Evolutionary conservation across 2,113 vertebrate species (phyloP).

Genomic region (Neofelis nebulosa): DNA sequence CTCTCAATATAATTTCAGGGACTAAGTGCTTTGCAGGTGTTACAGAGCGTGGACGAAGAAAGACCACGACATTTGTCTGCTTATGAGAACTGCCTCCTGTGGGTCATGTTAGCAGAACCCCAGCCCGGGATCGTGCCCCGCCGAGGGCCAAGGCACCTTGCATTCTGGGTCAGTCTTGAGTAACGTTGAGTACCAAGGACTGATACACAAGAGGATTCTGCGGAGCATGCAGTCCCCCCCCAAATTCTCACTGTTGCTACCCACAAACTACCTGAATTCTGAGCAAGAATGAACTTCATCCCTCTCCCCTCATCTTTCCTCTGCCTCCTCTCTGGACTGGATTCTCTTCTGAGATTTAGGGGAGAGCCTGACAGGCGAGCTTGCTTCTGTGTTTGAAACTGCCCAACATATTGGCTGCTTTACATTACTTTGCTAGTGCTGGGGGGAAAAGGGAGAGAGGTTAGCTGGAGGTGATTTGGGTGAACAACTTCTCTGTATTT

Average conservation of each 20-base stretch:
- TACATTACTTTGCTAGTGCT: neutral
- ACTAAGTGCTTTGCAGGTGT: neutral
- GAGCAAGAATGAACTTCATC: neutral
- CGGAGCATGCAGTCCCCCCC: neutral
- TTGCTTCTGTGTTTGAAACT: neutral
- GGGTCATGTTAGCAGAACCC: neutral
- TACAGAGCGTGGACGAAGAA: neutral
- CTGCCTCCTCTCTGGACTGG: neutral
- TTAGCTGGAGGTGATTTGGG: neutral
- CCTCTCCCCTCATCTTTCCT: neutral
- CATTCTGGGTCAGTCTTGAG: neutral
- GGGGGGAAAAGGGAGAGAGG: rapidly evolving
- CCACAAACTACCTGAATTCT: neutral
- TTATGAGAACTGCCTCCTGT: neutral
- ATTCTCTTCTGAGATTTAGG: neutral
- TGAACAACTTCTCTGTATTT: neutral
- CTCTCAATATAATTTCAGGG: neutral
- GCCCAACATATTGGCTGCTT: neutral
- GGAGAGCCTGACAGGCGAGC: neutral
- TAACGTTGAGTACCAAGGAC: neutral
- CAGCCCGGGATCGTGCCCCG: rapidly evolving
- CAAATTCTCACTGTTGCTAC: neutral
- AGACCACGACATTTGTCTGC: neutral
- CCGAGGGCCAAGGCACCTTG: neutral
- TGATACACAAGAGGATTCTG: neutral